Conservation (phyloP, 2,888 invertebrate genomes). For the Drosophila tripunctata region DNA sequence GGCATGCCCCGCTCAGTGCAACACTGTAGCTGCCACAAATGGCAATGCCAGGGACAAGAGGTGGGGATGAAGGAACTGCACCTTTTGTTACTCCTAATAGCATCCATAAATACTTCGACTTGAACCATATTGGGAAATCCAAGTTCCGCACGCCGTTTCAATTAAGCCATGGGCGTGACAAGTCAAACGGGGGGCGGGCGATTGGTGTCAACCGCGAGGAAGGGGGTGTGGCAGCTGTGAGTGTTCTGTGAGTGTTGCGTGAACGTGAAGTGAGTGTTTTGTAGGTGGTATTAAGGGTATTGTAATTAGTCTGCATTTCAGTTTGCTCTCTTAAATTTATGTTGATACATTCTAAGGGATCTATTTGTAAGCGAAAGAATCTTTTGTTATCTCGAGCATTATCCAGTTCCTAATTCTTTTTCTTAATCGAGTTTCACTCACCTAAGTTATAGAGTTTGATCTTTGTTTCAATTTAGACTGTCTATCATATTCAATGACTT, state of each 20-base stretch:
- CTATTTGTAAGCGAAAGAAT: too few relatives aligned
- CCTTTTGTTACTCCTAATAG: conserved; percentile 48
- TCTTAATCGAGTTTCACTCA: background rate
- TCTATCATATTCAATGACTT: background rate
- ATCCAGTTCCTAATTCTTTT: background rate
- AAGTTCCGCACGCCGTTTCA: conserved; percentile 53
- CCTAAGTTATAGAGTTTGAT: conserved; percentile 21
- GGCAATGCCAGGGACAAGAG: background rate
- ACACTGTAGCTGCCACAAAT: conserved; percentile 21
- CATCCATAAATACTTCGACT: conserved; percentile 44
- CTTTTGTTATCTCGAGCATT: too few relatives aligned
- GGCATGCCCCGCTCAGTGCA: conserved; percentile 19
- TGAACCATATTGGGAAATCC: conserved; percentile 36
- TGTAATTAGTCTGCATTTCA: conserved; percentile 32
- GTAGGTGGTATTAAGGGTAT: conserved; percentile 49
- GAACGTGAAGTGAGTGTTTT: conserved; percentile 12
- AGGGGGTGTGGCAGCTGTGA: conserved; percentile 40
- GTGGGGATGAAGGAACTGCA: conserved; percentile 7
- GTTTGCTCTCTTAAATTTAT: background rate
- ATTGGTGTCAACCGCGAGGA: conserved; percentile 19
- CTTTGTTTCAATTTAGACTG: background rate
- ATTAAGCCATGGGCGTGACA: conserved; percentile 59
- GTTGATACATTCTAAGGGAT: background rate
- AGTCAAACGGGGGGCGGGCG: conserved; percentile 45
- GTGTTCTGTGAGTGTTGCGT: conserved; percentile 17